Evolutionary conservation across 2,113 vertebrate species (phyloP).

Genomic region (Nycticebus coucang): DNA sequence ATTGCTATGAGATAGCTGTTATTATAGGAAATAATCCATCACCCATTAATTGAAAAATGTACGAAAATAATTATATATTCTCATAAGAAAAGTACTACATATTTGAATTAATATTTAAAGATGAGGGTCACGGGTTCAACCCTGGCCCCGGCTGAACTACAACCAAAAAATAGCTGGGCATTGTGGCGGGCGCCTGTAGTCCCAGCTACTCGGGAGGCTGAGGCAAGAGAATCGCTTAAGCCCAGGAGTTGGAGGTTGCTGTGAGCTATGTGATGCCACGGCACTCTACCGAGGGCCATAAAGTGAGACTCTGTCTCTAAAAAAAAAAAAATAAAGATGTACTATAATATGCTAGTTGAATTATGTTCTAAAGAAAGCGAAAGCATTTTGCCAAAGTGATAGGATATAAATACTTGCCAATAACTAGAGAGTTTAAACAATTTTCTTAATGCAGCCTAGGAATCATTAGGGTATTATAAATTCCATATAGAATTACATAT

Average conservation of each 20-base stretch:
- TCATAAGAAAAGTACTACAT: constrained; percentile 31
- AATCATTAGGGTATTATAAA: background rate
- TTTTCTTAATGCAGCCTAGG: background rate
- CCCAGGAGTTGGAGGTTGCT: too few species aligned
- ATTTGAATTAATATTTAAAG: background rate
- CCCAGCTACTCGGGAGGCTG: too few species aligned
- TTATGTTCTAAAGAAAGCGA: background rate
- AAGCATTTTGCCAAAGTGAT: background rate
- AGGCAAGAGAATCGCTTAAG: too few species aligned
- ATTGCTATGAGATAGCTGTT: background rate
- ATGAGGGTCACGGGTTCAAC: too few species aligned
- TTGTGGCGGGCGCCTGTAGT: too few species aligned
- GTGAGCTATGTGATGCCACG: too few species aligned
- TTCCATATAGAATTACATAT: background rate
- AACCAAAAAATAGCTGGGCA: too few species aligned
- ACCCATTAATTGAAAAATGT: background rate
- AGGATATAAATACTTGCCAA: background rate
- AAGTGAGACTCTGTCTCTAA: too few species aligned
- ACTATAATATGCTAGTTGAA: background rate
- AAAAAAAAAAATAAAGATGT: too few species aligned
- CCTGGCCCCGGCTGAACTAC: too few species aligned
- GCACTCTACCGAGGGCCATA: too few species aligned
- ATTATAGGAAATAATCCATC: background rate
- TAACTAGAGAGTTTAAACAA: background rate
- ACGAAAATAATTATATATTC: constrained; percentile 21